Percentiles rank a stretch among this genome's conserved stretches.
Conservation (phyloP, 2,888 invertebrate species). For the Troilus luridus region DNA sequence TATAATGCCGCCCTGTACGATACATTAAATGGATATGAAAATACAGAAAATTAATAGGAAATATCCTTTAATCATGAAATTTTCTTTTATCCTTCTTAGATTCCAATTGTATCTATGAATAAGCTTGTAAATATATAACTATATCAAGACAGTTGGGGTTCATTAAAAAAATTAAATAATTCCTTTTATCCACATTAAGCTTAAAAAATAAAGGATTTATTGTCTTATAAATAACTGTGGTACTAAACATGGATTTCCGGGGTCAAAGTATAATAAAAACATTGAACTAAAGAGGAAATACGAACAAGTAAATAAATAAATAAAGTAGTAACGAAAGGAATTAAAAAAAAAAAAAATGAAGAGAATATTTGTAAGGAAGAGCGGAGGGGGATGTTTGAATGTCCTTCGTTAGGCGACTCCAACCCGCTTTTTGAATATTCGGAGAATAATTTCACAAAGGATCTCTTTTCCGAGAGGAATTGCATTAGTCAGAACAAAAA, state of each 20-base stretch:
- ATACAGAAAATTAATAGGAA: too few species aligned
- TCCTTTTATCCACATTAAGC: too few species aligned
- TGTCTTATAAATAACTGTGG: too few species aligned
- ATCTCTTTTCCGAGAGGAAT: background rate
- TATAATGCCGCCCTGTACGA: too few species aligned
- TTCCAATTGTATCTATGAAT: too few species aligned
- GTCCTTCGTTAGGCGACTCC: constrained; percentile 16
- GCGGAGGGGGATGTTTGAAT: background rate
- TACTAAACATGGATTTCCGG: background rate
- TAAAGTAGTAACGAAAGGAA: background rate
- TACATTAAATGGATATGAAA: too few species aligned
- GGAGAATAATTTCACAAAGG: constrained; percentile 20
- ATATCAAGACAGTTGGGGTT: too few species aligned
- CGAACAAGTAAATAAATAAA: background rate
- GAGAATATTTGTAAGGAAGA: constrained; percentile 8
- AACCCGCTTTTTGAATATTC: constrained; percentile 19
- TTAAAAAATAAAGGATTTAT: too few species aligned
- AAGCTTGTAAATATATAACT: too few species aligned
- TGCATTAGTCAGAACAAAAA: constrained; percentile 10
- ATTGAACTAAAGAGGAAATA: background rate
- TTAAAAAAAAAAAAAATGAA: background rate
- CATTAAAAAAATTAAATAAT: too few species aligned
- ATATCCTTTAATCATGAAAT: too few species aligned
- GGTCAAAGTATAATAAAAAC: background rate
- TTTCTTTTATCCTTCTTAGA: too few species aligned